Evolutionary conservation across 2,113 vertebrate genomes (phyloP).

Genomic region (Grallaria varia): DNA sequence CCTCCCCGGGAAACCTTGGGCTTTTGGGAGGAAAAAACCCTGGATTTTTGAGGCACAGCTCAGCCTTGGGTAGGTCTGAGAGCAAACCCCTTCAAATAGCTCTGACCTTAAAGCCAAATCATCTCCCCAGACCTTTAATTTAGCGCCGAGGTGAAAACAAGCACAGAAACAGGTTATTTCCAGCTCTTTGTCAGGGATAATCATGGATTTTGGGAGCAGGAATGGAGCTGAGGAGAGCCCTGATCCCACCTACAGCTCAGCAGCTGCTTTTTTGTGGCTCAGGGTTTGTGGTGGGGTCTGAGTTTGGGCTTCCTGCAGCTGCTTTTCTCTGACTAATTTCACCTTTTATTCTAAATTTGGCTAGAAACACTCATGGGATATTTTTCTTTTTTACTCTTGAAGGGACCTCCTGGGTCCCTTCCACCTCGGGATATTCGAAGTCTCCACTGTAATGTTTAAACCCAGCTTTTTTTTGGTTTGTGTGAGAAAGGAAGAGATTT

Average conservation of each 20-base stretch:
- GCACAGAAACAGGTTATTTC: not conserved
- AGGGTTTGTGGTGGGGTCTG: not conserved
- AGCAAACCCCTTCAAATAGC: not conserved
- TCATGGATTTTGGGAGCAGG: not conserved
- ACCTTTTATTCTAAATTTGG: not conserved
- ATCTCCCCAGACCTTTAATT: not conserved
- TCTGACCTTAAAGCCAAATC: not conserved
- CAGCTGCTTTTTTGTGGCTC: slow-evolving; percentile 19
- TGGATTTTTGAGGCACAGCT: not conserved
- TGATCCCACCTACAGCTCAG: not conserved
- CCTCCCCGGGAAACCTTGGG: not conserved
- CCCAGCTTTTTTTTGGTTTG: not conserved
- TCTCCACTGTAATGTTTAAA: not conserved
- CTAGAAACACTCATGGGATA: not conserved
- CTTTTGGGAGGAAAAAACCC: not conserved
- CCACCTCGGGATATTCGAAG: not conserved
- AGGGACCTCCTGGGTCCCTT: not conserved
- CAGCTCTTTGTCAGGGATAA: not conserved
- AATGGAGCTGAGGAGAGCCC: not conserved
- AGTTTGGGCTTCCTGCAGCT: not conserved
- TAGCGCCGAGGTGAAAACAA: not conserved
- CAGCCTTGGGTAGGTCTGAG: accelerated
- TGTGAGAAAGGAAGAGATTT: not conserved
- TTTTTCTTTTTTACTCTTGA: not conserved
- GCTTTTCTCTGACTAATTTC: not conserved